Evolutionary conservation across 92 coral and sea anemone genomes (phyloP), one percentile per base, ranked within the genome.

Genomic region (Epizoanthus illoricatus): DNA sequence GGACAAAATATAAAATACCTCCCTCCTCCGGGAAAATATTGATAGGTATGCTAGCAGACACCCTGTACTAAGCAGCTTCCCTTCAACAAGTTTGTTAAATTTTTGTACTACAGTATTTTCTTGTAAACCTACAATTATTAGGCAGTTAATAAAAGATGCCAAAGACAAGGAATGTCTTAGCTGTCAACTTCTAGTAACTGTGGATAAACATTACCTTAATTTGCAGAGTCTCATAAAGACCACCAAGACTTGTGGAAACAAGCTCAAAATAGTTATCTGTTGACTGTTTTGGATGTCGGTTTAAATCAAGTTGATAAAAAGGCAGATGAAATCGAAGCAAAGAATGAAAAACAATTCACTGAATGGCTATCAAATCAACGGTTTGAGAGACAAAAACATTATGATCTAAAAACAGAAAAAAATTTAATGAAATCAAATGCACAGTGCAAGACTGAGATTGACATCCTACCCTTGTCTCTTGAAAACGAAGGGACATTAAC

Each of bases 201-300:
- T 28, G 36, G 36, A 28, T 28, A 28, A 28, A 28, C 1, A 28
- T 28, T 28, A 28, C 36, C 36, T 28, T 28, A 28, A 28, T 28
- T 28, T 28, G 36, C 64, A 59, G 4, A 59, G 64, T 59, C 21
- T 59, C 64, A 59, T 5, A 59, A 59, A 59, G 64, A 86, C 42
- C 89, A 86, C 72, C 62, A 4, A 45, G 55, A 55, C 11, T 47
- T 86, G 59, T 86, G 85, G 89, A 52, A 86, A 16, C 55, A 55
- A 41, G 61, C 58, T 59, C 63, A 18, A 60, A 68, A 78, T 43
- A 56, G 65, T 18, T 76, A 85, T 69, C 17, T 85, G 24, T 61
- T 47, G 39, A 0, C 16, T 13, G 67, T 76, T 21, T 73, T 86
- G 2, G 9, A 86, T 86, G 75, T 76, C 69, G 84, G 84, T 45